Base-by-base conservation (phyloP, 2,797 vertebrate genomes). In the Acomys russatus region DNA sequence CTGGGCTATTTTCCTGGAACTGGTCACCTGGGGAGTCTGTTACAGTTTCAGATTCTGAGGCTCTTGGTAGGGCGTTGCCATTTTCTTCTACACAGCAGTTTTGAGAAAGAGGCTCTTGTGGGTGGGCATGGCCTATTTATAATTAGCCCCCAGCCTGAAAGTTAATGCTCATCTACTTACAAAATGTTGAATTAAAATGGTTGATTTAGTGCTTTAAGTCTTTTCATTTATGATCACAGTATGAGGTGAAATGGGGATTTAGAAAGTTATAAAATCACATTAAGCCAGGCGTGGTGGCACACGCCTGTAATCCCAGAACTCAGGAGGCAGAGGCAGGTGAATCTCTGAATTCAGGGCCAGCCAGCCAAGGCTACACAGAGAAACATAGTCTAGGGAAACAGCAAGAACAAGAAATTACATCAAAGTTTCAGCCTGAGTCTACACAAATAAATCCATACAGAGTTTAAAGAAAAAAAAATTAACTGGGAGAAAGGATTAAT, bases 251-350 rank as follows among this genome's bases (percentile, higher is more conserved):
- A 38, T 59, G 4, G 17, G 64, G 59, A 56, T 76, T 25, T 9
- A 90, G 38, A 94, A 94, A 93, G 6, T 78, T 12, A 59, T 91
- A 59, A 95, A 89, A 49, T 92, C 78, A 38, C 86, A 71, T 0
- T 79, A 59, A 59, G 56, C 56, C 56, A 59, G 17, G 56, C 56
- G 18, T 59, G 56, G 56, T 59, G 56, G 56, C 56, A 5, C 56
- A 59, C 14, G 18, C 17, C 56, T 59, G 15, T 59, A 59, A 59
- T 59, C 56, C 56, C 56, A 59, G 56, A 14, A 59, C 17, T 59
- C 17, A 2, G 15, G 17, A 59, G 15, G 56, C 56, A 17, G 56
- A 59, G 56, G 56, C 56, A 59, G 56, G 56, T 59, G 56, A 17
- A 59, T 59, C 56, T 59, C 17, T 59, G 56, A 59, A 12, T 18